Percentiles rank a stretch among this genome's conserved stretches.
phyloP scores from a whole-genome alignment of 2,797 vertebrate species.

The Enteromius anoplus region DNA sequence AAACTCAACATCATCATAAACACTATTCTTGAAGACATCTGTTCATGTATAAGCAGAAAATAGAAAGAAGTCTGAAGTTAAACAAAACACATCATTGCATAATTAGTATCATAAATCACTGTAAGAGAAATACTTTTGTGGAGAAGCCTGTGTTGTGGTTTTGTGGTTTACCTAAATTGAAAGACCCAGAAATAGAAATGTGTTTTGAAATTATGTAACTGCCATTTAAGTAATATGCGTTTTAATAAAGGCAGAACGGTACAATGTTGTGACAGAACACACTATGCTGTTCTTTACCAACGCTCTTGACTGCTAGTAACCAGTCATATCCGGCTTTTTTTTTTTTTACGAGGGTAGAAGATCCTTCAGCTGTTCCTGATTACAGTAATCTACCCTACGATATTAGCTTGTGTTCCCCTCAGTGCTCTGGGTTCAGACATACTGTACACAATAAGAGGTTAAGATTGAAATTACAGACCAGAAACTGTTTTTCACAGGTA shows the following conservation, averaged over 20 bases:
- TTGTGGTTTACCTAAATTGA: background rate
- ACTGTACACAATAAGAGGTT: slow-evolving; percentile 3
- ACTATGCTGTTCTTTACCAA: background rate
- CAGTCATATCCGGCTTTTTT: slow-evolving; percentile 31
- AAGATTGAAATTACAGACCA: slow-evolving; percentile 26
- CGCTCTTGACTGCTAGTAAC: background rate
- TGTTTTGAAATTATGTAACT: background rate
- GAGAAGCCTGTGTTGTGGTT: background rate
- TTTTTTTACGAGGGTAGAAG: slow-evolving; percentile 1
- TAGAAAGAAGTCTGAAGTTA: background rate
- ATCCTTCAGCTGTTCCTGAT: slow-evolving; percentile 36
- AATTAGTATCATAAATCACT: background rate
- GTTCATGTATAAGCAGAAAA: slow-evolving; percentile 24
- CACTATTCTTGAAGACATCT: slow-evolving; percentile 21
- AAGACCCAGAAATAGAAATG: background rate
- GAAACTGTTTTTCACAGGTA: slow-evolving; percentile 30
- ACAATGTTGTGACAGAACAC: slow-evolving; percentile 5
- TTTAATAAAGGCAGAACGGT: background rate
- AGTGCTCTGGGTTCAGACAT: slow-evolving; percentile 11
- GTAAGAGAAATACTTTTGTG: background rate
- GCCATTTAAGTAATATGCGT: background rate
- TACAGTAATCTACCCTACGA: slow-evolving; percentile 28
- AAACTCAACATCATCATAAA: background rate
- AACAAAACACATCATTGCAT: background rate
- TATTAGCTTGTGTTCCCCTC: background rate